Evolutionary conservation across 2,113 vertebrate species (phyloP).

Genomic region (Tragelaphus scriptus): DNA sequence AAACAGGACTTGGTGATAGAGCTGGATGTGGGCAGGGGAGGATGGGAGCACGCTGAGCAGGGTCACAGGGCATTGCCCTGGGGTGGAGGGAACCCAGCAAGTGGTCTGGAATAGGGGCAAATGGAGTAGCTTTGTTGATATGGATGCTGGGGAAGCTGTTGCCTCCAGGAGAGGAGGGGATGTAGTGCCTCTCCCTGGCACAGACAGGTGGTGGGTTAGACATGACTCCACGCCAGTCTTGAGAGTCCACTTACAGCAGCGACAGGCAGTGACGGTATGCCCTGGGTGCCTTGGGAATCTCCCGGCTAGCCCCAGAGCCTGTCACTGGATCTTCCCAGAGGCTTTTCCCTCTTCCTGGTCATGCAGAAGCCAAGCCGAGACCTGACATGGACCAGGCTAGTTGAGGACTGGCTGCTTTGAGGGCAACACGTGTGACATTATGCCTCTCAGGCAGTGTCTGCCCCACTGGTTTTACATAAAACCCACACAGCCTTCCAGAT

Average conservation of each 20-base stretch:
- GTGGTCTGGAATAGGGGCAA: not conserved
- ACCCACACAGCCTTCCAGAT: not conserved
- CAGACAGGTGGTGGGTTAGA: not conserved
- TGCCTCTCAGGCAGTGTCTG: not conserved
- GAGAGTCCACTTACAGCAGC: not conserved
- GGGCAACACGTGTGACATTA: not conserved
- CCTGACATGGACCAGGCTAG: not conserved
- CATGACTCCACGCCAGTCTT: fast-evolving
- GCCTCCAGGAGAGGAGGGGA: not conserved
- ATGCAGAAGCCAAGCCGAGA: not conserved
- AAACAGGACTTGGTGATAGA: not conserved
- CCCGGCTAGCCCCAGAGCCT: not conserved
- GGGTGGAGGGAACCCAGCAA: not conserved
- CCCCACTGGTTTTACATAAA: not conserved
- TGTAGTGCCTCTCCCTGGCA: not conserved
- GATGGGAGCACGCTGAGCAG: not conserved
- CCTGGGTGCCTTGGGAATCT: not conserved
- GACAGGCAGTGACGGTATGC: not conserved
- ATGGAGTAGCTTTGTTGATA: not conserved
- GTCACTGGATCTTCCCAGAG: not conserved
- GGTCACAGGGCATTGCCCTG: fast-evolving
- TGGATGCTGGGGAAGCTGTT: not conserved
- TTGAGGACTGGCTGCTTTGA: not conserved
- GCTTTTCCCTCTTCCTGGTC: not conserved
- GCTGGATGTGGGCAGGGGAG: not conserved